Percentiles rank a stretch among this genome's conserved stretches.
These are phyloP conservation scores for Camelus bactrianus DNA, from an alignment of 2,113 vertebrate genomes.

Conservation along the genomic window DNA sequence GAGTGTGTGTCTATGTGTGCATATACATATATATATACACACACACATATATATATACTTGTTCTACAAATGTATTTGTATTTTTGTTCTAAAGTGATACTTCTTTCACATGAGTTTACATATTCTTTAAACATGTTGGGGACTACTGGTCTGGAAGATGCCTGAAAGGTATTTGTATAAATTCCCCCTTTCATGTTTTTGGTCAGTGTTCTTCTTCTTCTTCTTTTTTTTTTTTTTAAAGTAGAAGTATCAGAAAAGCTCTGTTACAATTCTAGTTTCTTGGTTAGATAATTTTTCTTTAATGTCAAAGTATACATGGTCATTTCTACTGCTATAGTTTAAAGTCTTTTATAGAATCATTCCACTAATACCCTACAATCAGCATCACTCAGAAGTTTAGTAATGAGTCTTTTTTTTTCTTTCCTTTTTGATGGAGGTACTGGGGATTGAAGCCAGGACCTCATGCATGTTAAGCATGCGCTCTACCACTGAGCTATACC, in stretches of 20 bases:
- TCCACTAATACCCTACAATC: not conserved
- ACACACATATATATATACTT: not conserved
- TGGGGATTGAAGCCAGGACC: too few species aligned
- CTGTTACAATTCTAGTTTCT: not conserved
- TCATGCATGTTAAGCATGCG: too few species aligned
- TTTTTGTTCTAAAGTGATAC: not conserved
- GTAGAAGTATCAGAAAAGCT: not conserved
- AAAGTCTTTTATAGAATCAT: not conserved
- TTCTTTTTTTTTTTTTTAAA: not conserved
- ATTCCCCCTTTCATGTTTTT: slow-evolving; percentile 31
- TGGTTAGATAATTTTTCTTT: not conserved
- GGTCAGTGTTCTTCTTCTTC: not conserved
- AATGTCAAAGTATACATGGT: not conserved
- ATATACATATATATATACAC: too few species aligned
- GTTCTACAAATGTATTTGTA: not conserved
- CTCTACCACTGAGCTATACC: too few species aligned
- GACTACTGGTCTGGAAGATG: not conserved
- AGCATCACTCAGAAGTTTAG: not conserved
- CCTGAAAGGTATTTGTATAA: not conserved
- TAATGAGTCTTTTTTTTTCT: not conserved
- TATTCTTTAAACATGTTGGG: not conserved
- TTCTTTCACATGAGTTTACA: not conserved
- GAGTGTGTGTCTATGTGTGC: not conserved
- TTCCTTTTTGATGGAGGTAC: too few species aligned
- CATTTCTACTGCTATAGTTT: not conserved